Percentiles rank a stretch among this genome's conserved stretches.
Evolutionary conservation across 2,888 invertebrate species (phyloP).

Genomic region (Macrophya alboannulata): DNA sequence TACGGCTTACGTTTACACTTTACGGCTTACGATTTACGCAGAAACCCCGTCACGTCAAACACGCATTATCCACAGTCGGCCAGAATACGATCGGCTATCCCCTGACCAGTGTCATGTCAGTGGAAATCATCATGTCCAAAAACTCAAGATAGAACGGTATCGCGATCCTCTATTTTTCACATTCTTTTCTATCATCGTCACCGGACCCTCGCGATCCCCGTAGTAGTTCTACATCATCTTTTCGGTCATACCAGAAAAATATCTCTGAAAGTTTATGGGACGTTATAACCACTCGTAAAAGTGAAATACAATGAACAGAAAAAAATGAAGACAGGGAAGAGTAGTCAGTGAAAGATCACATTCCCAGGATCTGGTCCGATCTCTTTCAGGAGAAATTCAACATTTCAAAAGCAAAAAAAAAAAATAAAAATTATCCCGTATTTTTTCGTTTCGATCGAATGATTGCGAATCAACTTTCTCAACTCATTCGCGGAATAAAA

Average conservation of each 20-base stretch:
- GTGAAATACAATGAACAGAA: background rate
- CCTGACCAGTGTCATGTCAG: background rate
- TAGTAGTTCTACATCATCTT: background rate
- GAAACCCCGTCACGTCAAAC: slow-evolving; percentile 18
- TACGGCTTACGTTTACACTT: slow-evolving; percentile 40
- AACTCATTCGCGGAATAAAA: background rate
- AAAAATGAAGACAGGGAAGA: background rate
- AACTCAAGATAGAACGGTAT: slow-evolving; percentile 4
- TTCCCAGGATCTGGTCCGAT: background rate
- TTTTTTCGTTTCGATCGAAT: background rate
- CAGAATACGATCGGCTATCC: slow-evolving; percentile 1
- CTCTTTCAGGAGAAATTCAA: background rate
- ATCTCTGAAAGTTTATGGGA: background rate
- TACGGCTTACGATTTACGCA: slow-evolving; percentile 39
- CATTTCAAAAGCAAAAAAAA: background rate
- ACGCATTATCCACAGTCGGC: background rate
- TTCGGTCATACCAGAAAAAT: background rate
- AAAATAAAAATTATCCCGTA: background rate
- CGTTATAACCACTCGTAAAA: background rate
- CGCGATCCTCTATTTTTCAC: background rate
- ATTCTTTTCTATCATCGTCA: slow-evolving; percentile 11
- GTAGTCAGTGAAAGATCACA: background rate
- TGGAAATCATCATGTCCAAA: background rate
- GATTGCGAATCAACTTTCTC: background rate
- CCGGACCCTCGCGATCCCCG: background rate